Conservation (phyloP, 2,113 vertebrate genomes). For the Ceuthmochares aereus region DNA sequence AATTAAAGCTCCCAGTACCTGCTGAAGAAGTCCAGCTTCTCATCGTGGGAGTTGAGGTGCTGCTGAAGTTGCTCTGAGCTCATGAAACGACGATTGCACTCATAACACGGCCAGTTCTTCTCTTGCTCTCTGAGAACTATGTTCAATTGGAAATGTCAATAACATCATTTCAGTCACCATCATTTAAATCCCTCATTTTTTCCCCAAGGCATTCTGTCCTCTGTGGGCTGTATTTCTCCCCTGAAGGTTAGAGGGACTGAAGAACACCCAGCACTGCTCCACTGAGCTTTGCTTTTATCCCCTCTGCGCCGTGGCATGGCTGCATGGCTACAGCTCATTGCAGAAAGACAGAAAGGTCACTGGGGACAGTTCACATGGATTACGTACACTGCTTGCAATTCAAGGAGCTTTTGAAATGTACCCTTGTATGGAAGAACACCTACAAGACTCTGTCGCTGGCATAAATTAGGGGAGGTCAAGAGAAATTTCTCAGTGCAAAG, state of each 20-base stretch:
- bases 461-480: neutral
- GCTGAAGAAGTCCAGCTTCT: conserved; percentile 91
- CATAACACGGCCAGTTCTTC: conserved; percentile 98
- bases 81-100: conserved; percentile 94
- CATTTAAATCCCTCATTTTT: neutral
- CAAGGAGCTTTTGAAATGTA: neutral
- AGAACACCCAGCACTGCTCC: neutral
- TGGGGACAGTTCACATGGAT: neutral
- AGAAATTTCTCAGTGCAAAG: neutral
- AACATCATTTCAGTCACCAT: neutral
- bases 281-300: neutral
- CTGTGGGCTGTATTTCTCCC: neutral
- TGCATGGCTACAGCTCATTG: neutral
- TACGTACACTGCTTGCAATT: neutral
- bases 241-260: neutral
- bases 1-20: conserved; percentile 76
- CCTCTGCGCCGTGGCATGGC: neutral
- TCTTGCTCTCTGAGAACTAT: conserved; percentile 92
- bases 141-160: neutral
- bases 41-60: conserved; percentile 97
- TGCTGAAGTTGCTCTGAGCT: conserved; percentile 97
- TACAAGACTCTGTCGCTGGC: neutral
- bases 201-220: neutral
- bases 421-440: neutral
- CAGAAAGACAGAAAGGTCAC: neutral